These are phyloP conservation scores for Rhinichthys klamathensis DNA, from an alignment of 2,113 vertebrate genomes.

Conservation along the genomic window DNA sequence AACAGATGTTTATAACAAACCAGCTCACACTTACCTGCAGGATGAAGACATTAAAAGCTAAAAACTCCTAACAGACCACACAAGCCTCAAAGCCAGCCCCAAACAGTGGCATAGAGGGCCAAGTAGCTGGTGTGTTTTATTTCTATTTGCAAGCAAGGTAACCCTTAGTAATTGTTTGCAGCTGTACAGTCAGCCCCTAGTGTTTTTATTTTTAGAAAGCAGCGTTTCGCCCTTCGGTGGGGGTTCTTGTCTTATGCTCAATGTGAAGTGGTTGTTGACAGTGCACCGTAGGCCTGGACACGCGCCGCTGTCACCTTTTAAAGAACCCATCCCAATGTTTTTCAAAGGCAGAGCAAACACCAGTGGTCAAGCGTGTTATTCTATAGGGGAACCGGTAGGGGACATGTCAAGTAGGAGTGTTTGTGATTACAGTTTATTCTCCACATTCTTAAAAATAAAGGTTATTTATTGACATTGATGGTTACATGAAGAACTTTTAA, in stretches of 20 bases:
- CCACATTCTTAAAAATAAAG: too few relatives aligned
- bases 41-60: constrained; percentile 39
- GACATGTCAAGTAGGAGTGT: constrained; percentile 1
- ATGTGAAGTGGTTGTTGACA: constrained; percentile 37
- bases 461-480: too few relatives aligned
- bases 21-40: constrained; percentile 49
- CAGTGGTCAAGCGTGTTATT: background rate
- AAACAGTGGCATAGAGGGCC: background rate
- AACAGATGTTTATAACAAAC: constrained; percentile 56
- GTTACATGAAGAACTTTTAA: too few relatives aligned
- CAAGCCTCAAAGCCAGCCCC: background rate
- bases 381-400: background rate
- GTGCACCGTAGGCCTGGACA: constrained; percentile 1
- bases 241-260: constrained; percentile 5
- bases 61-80: background rate
- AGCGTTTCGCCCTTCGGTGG: constrained; percentile 10
- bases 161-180: constrained; percentile 37
- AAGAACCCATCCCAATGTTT: background rate
- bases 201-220: constrained; percentile 54
- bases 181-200: constrained; percentile 22
- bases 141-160: constrained; percentile 18
- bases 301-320: background rate
- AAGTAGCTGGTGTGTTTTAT: background rate
- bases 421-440: constrained; percentile 4
- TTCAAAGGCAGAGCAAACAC: background rate